These are phyloP conservation scores for Sander vitreus DNA, from an alignment of 2,113 vertebrate species.

Conservation along the genomic window DNA sequence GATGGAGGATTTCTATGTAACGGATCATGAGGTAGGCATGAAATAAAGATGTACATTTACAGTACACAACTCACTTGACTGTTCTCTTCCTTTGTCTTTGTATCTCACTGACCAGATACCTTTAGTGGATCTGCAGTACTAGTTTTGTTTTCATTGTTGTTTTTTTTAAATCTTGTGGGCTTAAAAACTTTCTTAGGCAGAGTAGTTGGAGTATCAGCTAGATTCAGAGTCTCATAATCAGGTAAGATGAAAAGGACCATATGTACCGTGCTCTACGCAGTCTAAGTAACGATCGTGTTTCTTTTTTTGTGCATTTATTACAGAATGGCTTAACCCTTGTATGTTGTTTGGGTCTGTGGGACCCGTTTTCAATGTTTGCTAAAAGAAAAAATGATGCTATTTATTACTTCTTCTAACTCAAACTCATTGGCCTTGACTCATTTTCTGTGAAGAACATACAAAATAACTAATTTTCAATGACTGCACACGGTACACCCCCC, in stretches of 20 bases:
- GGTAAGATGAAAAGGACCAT: neutral
- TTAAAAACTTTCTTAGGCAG: neutral
- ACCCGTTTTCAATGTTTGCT: too few relatives aligned
- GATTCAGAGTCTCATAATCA: neutral
- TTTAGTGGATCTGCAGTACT: neutral
- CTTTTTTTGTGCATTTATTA: neutral
- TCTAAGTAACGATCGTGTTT: neutral
- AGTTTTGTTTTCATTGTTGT: too few relatives aligned
- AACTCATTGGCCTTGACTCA: too few relatives aligned
- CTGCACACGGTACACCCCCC: too few relatives aligned
- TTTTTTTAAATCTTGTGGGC: neutral
- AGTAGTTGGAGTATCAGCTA: neutral
- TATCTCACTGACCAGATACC: neutral
- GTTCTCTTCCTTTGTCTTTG: constrained; percentile 41
- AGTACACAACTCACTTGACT: constrained; percentile 64
- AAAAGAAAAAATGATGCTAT: too few relatives aligned
- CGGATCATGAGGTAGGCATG: constrained; percentile 76
- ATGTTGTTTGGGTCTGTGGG: too few relatives aligned
- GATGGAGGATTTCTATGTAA: constrained; percentile 81
- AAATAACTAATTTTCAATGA: too few relatives aligned
- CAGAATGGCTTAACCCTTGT: neutral
- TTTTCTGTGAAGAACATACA: too few relatives aligned
- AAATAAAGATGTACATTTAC: constrained; percentile 83
- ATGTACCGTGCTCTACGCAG: neutral
- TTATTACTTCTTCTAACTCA: too few relatives aligned